Base-by-base conservation (phyloP, 1,140 invertebrate species). In the Cheumatopsyche charites region DNA sequence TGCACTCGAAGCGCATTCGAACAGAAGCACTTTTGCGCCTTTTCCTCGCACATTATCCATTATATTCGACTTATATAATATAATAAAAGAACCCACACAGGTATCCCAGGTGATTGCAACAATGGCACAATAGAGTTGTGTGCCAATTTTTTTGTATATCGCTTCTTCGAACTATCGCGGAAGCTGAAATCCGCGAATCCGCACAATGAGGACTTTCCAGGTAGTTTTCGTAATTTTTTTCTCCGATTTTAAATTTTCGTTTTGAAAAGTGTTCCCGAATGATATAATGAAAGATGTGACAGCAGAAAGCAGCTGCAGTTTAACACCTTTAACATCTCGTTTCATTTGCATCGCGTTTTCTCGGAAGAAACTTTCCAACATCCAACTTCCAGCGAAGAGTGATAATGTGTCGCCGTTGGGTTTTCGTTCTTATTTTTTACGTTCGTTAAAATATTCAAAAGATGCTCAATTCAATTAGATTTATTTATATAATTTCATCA, bases 301-400 rank as follows among this genome's bases (percentile, higher is more conserved):
- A 19, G n/a, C 6, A 52, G 47, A 7, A 19, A 52, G 47, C 47
- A 52, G 47, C 47, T 52, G 47, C 47, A 52, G 47, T 52, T 52
- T 52, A 52, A 52, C 47, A 52, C 47, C 47, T 52, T 52, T 15
- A n/a, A 9, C 47, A 17, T 17, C 47, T 19, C n/a, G 15, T 19
- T n/a, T 17, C 19, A 17, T 47, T 17, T 19, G 47, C 29, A 36
- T 36, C 29, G 29, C 29, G 9, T 3, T 17, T 52, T 52, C 47
- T 17, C 47, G 15, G 47, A 52, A 52, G 47, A 2, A 13, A 9
- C 15, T 52, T 19, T 52, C 47, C 9, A 52, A 15, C 19, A 15
- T n/a, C n/a, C n/a, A n/a, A n/a, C n/a, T n/a, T n/a, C n/a, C n/a
- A n/a, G n/a, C n/a, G n/a, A n/a, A n/a, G n/a, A n/a, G 9, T 1